phyloP scores from a whole-genome alignment of 2,113 vertebrate species.

The Oryzias javanicus region DNA sequence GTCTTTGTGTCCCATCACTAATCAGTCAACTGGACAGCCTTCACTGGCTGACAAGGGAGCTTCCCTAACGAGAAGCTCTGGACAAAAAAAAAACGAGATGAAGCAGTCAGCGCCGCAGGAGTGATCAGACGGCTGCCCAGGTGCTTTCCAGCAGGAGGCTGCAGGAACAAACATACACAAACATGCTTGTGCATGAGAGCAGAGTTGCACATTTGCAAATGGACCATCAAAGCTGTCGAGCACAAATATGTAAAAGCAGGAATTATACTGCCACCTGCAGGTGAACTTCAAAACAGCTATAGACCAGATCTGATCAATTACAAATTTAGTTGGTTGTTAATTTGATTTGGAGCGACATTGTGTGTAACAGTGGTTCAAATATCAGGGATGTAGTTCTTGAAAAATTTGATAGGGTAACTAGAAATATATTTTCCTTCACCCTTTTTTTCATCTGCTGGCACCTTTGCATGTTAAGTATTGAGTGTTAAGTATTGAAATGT shows the following conservation, averaged over 20 bases:
- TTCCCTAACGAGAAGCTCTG: constrained; percentile 27
- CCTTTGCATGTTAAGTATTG: no score
- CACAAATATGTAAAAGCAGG: not conserved
- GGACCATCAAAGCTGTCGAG: not conserved
- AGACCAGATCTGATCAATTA: not conserved
- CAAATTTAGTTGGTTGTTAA: no score
- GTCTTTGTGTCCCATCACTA: constrained; percentile 30
- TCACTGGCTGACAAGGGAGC: constrained; percentile 23
- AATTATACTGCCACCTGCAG: constrained; percentile 45
- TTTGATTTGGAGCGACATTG: no score
- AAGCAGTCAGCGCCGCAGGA: constrained; percentile 40
- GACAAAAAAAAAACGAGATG: constrained; percentile 38
- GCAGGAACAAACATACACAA: constrained; percentile 16
- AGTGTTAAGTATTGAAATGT: no score
- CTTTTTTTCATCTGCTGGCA: no score
- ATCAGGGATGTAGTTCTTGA: no score
- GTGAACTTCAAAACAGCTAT: constrained; percentile 1
- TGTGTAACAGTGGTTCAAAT: no score
- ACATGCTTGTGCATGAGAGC: not conserved
- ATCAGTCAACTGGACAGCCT: constrained; percentile 52
- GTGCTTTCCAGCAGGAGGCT: constrained; percentile 7
- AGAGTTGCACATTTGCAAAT: not conserved
- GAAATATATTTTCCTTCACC: no score
- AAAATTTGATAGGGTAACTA: no score
- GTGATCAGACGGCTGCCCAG: constrained; percentile 28